Percentiles rank a stretch among this genome's conserved stretches.
Evolutionary conservation across 2,797 vertebrate species (phyloP).

Genomic region (Sternarchorhynchus goeldii): DNA sequence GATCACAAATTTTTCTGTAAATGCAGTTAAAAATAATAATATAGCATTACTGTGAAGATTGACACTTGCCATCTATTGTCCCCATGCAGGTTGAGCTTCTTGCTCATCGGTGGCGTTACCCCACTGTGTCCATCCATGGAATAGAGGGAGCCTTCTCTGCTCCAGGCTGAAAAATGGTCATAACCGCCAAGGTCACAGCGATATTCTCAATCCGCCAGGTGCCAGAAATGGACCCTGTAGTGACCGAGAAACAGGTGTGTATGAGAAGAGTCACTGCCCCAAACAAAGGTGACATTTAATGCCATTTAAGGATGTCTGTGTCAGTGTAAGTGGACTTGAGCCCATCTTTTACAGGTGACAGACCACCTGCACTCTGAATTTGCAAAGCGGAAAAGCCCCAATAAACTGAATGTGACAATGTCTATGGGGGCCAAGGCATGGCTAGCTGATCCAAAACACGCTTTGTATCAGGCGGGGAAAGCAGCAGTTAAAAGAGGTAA

Average conservation of each 20-base stretch:
- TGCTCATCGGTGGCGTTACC: constrained; percentile 85
- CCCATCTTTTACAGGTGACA: constrained; percentile 73
- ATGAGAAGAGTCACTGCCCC: no score
- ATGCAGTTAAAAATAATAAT: no score
- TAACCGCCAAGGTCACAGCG: constrained; percentile 85
- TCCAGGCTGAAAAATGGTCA: constrained; percentile 86
- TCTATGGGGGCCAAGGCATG: constrained; percentile 82
- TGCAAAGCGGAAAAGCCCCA: constrained; percentile 85
- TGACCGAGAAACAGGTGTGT: constrained; percentile 84
- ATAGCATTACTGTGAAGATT: no score
- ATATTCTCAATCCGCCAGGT: constrained; percentile 94
- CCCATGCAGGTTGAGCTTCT: constrained; percentile 84
- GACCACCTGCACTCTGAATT: constrained; percentile 84
- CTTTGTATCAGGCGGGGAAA: constrained; percentile 82
- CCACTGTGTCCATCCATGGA: constrained; percentile 88
- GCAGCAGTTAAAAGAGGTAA: constrained; percentile 83
- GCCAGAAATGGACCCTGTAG: constrained; percentile 81
- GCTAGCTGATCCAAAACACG: constrained; percentile 75
- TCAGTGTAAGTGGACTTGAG: neutral
- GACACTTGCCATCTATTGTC: neutral
- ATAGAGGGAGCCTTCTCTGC: constrained; percentile 89
- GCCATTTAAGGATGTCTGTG: neutral
- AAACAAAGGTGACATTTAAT: neutral
- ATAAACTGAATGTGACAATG: constrained; percentile 84
- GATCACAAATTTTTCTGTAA: no score